Evolutionary conservation across 2,888 invertebrate species (phyloP), one percentile per base, ranked within the genome.

Genomic region (Drosophila merina): DNA sequence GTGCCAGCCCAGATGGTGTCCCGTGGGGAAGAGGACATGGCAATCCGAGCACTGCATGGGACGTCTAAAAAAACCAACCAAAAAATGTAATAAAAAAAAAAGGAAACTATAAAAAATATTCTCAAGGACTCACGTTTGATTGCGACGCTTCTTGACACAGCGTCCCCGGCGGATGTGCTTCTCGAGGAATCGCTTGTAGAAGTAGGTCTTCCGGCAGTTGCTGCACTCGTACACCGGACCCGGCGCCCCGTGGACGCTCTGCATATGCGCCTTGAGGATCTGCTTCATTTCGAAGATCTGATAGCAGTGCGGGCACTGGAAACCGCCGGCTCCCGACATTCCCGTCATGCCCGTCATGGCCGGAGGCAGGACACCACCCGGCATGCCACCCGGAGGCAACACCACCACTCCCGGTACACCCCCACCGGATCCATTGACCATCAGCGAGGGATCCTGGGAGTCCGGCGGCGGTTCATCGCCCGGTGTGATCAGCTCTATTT

Each of bases 21-120:
- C 91, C 36, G 92, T 91, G 28, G 92, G 91, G 47, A 91, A 91
- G 48, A 90, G 82, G 20, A 89, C 89, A 77, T 91, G 89, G 67
- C 91, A 91, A 72, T 91, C 91, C 26, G 91, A 88, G 70, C 91
- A 91, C 68, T 91, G 89, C 90, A 91, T 91, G n/a, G 90, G 91
- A n/a, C 91, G 90, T 10, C 91, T 91, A 10, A n/a, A 1, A 3
- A 20, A 20, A 20, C 20, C 20, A 20, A 1, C 20, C n/a, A n/a
- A n/a, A 1, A 28, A 12, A 6, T 5, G 4, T n/a, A n/a, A n/a
- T 5, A 6, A n/a, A 36, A 36, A 12, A 40, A 49, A 42, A 3
- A 4, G 0, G 1, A 33, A 1, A 1, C 1, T 1, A 14, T 1
- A 1, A 3, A 33, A 10, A 4, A 1, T 4, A 6, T 12, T 7